Conservation (phyloP, 2,113 vertebrate genomes). For the Gnathochromis pfefferi region DNA sequence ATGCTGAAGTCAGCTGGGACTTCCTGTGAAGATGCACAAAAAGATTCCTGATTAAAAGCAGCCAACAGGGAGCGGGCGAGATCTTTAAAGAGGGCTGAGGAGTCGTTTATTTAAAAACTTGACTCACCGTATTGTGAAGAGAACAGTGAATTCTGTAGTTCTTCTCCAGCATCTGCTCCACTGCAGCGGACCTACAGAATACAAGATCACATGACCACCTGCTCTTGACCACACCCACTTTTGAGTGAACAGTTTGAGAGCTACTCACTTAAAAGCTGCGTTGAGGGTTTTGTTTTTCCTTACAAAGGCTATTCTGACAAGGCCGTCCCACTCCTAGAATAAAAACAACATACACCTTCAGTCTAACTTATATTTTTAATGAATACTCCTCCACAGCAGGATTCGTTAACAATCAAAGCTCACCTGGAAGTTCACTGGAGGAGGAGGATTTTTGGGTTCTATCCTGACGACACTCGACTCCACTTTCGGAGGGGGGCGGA, state of each 20-base stretch:
- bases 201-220: background rate
- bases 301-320: conserved; percentile 96
- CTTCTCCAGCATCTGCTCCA: conserved; percentile 90
- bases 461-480: conserved; percentile 97
- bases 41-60: background rate
- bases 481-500: conserved; percentile 96
- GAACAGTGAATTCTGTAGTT: conserved; percentile 97
- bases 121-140: conserved; percentile 82
- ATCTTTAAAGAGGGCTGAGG: no score
- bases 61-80: background rate
- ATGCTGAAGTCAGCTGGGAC: conserved; percentile 89
- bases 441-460: conserved; percentile 96
- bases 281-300: conserved; percentile 96
- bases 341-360: background rate
- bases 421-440: conserved; percentile 95
- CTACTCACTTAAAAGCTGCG: conserved; percentile 92
- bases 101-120: background rate
- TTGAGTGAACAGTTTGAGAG: background rate
- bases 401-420: background rate
- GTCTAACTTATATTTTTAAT: background rate
- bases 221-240: background rate
- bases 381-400: background rate
- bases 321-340: conserved; percentile 91
- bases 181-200: conserved; percentile 78
- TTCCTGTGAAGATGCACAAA: conserved; percentile 66